These are phyloP conservation scores for Todiramphus chloris DNA, from an alignment of 2,113 vertebrate species.

Conservation along the genomic window DNA sequence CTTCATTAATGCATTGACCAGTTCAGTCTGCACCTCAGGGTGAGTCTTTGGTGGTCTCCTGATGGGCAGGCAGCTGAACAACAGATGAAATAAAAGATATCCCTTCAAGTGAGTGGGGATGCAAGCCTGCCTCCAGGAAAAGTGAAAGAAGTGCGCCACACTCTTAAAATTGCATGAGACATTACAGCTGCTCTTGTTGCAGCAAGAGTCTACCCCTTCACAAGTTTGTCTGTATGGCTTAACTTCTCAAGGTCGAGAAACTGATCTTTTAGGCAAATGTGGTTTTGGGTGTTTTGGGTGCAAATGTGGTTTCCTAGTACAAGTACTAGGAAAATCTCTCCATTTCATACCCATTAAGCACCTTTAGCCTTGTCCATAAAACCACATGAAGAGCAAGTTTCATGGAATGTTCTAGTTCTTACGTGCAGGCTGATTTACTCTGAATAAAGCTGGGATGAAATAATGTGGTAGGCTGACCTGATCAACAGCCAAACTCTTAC, in stretches of 20 bases:
- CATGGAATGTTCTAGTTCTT: fast-evolving
- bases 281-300: background rate
- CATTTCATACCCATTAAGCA: background rate
- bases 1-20: background rate
- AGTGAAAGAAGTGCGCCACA: background rate
- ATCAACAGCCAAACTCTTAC: background rate
- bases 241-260: background rate
- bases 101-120: background rate
- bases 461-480: background rate
- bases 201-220: background rate
- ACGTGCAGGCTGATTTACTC: background rate
- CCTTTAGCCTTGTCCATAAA: background rate
- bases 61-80: background rate
- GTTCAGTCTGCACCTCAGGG: background rate
- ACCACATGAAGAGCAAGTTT: fast-evolving
- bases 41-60: background rate
- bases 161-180: background rate
- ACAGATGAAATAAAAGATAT: background rate
- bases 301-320: background rate
- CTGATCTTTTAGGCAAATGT: background rate
- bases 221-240: background rate
- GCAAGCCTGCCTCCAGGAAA: background rate
- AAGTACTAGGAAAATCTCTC: background rate
- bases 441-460: background rate
- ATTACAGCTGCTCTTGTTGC: background rate